Percentiles rank a stretch among this genome's conserved stretches.
Evolutionary conservation across 2,888 invertebrate genomes (phyloP).

Genomic region (Agrochola lota): DNA sequence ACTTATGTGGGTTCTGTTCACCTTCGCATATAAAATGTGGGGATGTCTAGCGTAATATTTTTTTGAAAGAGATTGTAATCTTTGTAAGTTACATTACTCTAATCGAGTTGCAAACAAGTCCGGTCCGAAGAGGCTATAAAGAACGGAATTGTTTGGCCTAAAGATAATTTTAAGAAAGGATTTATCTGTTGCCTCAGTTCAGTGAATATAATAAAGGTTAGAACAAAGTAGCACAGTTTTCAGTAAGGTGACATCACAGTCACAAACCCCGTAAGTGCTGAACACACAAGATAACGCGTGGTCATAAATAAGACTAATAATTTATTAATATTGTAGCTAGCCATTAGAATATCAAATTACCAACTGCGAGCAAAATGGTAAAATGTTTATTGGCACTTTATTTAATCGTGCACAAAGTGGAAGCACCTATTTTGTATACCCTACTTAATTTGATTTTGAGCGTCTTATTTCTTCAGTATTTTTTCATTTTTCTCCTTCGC

Average conservation of each 20-base stretch:
- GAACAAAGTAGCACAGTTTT: conserved; percentile 37
- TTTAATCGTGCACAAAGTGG: conserved; percentile 66
- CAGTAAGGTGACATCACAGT: conserved; percentile 52
- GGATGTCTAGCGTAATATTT: conserved; percentile 47
- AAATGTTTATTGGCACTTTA: conserved; percentile 68
- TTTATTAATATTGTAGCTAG: conserved; percentile 55
- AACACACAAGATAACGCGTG: conserved; percentile 59
- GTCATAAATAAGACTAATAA: conserved; percentile 61
- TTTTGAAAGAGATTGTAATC: conserved; percentile 61
- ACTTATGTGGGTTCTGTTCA: conserved; percentile 76
- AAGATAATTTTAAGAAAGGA: conserved; percentile 39
- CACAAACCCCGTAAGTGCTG: conserved; percentile 44
- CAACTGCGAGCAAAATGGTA: conserved; percentile 52
- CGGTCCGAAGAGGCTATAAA: conserved; percentile 25
- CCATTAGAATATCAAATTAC: conserved; percentile 65
- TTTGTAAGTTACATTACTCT: conserved; percentile 44
- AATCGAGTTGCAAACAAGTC: conserved; percentile 36
- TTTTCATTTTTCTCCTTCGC: conserved; percentile 22
- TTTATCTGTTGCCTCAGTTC: conserved; percentile 32
- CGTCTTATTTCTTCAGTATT: conserved; percentile 49
- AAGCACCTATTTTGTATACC: conserved; percentile 58
- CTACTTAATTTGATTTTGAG: conserved; percentile 58
- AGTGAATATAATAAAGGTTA: conserved; percentile 21
- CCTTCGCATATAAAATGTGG: conserved; percentile 61
- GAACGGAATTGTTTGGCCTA: conserved; percentile 20